phyloP scores from a whole-genome alignment of 2,888 invertebrate genomes.

The Diploptera punctata region DNA sequence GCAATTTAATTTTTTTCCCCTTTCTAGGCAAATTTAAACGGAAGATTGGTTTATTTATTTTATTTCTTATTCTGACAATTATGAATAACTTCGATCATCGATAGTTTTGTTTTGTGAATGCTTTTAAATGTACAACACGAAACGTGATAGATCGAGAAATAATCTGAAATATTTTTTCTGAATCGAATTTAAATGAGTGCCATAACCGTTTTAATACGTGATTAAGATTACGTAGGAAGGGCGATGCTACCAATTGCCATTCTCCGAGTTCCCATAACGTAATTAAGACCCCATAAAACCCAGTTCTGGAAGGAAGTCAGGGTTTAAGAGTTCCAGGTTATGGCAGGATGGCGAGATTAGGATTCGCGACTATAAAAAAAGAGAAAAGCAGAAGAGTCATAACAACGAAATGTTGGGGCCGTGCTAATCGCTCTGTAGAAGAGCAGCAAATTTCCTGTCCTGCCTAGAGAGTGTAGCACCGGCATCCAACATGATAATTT shows the following conservation, averaged over 20 bases:
- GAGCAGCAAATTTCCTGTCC: constrained; percentile 25
- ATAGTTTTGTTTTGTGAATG: too few species aligned
- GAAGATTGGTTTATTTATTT: too few species aligned
- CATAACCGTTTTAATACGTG: background rate
- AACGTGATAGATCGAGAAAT: too few species aligned
- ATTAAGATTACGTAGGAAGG: background rate
- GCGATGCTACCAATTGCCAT: background rate
- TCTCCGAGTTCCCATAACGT: background rate
- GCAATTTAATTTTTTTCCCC: too few species aligned
- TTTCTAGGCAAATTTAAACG: too few species aligned
- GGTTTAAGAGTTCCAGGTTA: background rate
- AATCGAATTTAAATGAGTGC: background rate
- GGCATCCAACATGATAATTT: constrained; percentile 10
- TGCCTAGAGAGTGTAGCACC: background rate
- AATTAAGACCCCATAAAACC: constrained; percentile 8
- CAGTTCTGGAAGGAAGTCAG: background rate
- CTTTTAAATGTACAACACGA: too few species aligned
- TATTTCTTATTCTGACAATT: too few species aligned
- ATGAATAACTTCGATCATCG: too few species aligned
- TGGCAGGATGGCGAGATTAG: background rate
- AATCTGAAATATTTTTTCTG: background rate
- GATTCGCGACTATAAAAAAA: constrained; percentile 1
- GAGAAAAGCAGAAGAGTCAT: background rate
- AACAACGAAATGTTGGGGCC: background rate
- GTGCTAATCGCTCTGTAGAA: constrained; percentile 24